Evolutionary conservation across 2,797 vertebrate genomes (phyloP).

Genomic region (Gadopsis marmoratus): DNA sequence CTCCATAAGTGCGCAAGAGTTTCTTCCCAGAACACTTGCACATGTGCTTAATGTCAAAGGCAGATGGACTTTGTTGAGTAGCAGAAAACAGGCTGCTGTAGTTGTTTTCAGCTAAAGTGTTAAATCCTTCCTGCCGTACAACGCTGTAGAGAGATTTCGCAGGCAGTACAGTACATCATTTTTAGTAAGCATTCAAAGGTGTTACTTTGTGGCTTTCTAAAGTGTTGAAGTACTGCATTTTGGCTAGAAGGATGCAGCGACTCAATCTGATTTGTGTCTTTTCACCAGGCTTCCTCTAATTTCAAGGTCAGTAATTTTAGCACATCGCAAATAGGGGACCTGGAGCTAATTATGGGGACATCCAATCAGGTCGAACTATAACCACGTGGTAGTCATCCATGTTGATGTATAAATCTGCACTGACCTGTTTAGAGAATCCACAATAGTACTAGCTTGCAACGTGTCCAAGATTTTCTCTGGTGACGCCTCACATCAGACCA

Average conservation of each 20-base stretch:
- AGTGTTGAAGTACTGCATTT: neutral
- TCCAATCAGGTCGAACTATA: constrained; percentile 54
- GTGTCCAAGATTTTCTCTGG: neutral
- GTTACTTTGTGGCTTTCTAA: neutral
- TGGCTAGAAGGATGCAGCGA: neutral
- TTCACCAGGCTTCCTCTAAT: constrained; percentile 3
- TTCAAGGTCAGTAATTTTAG: constrained; percentile 63
- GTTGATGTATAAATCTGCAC: constrained; percentile 47
- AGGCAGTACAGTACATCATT: neutral
- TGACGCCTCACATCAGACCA: neutral
- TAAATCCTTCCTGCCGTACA: neutral
- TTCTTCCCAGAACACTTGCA: neutral
- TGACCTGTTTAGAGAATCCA: constrained; percentile 9
- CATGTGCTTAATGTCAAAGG: neutral
- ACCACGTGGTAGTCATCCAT: constrained; percentile 16
- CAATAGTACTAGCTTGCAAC: neutral
- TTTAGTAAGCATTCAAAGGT: neutral
- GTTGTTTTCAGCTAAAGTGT: neutral
- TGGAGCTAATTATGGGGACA: constrained; percentile 58
- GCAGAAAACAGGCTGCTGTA: neutral
- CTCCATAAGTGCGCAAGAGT: neutral
- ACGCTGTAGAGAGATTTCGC: neutral
- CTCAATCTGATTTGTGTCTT: constrained; percentile 6
- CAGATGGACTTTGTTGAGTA: neutral
- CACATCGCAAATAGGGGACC: constrained; percentile 41